phyloP scores from a whole-genome alignment of 2,888 invertebrate species.

The Ceriagrion tenellum region DNA sequence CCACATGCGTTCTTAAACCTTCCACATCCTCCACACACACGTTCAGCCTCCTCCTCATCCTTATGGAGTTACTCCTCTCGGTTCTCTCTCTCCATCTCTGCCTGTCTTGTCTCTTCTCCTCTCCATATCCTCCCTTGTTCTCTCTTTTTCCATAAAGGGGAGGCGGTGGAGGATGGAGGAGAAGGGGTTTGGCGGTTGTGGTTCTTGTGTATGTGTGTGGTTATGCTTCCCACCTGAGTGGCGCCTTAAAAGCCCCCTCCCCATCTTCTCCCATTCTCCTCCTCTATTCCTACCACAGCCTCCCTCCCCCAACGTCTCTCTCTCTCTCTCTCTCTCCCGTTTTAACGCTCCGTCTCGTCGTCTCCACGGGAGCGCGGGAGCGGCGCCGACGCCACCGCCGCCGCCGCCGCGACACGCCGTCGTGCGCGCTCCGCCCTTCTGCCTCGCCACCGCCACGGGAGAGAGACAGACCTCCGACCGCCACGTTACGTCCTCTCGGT shows the following conservation, averaged over 20 bases:
- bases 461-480: not conserved
- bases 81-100: too few relatives aligned
- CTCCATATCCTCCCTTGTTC: not conserved
- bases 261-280: too few relatives aligned
- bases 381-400: not conserved
- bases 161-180: not conserved
- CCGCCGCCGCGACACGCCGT: conserved; percentile 1
- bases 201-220: not conserved
- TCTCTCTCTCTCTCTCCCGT: not conserved
- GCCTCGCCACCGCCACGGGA: not conserved
- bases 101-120: not conserved
- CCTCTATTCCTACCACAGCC: not conserved
- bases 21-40: not conserved
- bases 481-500: not conserved
- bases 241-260: not conserved
- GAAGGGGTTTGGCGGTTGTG: not conserved
- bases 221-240: conserved; percentile 27
- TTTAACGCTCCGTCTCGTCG: conserved; percentile 62
- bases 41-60: too few relatives aligned
- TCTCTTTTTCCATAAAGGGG: conserved; percentile 6
- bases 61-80: too few relatives aligned
- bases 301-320: not conserved
- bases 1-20: not conserved
- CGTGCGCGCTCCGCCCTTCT: not conserved
- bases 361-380: conserved; percentile 37